Conservation (phyloP, 2,888 invertebrate genomes). For the Automeris io region DNA sequence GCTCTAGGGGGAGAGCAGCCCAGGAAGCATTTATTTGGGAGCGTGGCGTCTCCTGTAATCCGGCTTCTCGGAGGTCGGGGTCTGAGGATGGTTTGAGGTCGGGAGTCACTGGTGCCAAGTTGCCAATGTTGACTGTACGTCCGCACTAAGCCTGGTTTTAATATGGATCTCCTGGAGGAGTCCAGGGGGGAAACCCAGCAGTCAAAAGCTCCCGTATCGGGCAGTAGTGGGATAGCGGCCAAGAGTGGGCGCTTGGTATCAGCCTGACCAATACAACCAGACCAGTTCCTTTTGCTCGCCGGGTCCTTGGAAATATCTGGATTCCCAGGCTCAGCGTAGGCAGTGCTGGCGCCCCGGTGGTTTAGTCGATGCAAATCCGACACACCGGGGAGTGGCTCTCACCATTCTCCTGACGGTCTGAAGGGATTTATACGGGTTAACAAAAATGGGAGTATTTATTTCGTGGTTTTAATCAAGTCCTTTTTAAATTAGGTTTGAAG, state of each 20-base stretch:
- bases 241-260: conserved; percentile 93
- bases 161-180: conserved; percentile 95
- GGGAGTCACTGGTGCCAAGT: conserved; percentile 51
- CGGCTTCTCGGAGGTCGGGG: conserved; percentile 96
- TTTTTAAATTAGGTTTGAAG: conserved; percentile 41
- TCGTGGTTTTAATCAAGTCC: no score
- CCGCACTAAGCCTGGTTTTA: conserved; percentile 98
- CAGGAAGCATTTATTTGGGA: no score
- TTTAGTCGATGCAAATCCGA: no score
- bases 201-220: conserved; percentile 99
- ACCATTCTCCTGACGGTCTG: no score
- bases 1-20: no score
- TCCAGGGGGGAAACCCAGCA: conserved; percentile 94
- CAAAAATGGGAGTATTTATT: no score
- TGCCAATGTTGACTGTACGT: conserved; percentile 88
- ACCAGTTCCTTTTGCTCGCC: conserved; percentile 68
- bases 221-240: conserved; percentile 98
- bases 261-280: conserved; percentile 82
- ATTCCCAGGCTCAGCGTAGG: no score
- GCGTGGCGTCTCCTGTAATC: conserved; percentile 99
- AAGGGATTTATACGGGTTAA: no score
- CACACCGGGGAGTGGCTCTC: no score
- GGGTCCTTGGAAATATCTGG: no score
- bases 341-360: no score
- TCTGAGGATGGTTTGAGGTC: conserved; percentile 83